These are phyloP conservation scores for Poecilia wingei DNA, from an alignment of 2,797 vertebrate species.

Conservation along the genomic window DNA sequence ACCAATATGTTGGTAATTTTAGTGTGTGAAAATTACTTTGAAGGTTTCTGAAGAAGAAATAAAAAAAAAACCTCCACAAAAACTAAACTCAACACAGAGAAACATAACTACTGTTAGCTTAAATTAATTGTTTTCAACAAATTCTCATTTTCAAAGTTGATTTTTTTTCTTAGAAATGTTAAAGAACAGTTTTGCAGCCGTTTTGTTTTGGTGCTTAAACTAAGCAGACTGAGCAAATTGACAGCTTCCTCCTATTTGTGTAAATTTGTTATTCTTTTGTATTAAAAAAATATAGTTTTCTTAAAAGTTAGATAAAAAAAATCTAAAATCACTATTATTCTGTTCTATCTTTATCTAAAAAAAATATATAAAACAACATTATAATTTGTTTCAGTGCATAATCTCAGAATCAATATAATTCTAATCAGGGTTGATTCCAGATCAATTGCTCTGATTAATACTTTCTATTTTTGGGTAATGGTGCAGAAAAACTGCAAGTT, in stretches of 20 bases:
- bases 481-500: background rate
- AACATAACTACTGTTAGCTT: background rate
- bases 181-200: background rate
- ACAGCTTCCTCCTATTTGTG: background rate
- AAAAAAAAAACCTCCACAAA: background rate
- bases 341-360: background rate
- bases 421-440: background rate
- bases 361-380: background rate
- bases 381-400: background rate
- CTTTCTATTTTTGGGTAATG: background rate
- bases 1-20: background rate
- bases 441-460: background rate
- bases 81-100: background rate
- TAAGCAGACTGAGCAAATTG: background rate
- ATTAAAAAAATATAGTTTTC: background rate
- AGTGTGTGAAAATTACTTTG: background rate
- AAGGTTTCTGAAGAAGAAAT: slow-evolving; percentile 14
- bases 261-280: background rate
- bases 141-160: background rate
- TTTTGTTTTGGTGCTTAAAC: background rate
- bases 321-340: background rate
- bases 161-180: background rate
- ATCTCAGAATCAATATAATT: background rate
- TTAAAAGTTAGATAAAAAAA: background rate
- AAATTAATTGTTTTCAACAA: background rate